Conservation (phyloP, 2,888 invertebrate genomes). For the Agrochola circellaris region DNA sequence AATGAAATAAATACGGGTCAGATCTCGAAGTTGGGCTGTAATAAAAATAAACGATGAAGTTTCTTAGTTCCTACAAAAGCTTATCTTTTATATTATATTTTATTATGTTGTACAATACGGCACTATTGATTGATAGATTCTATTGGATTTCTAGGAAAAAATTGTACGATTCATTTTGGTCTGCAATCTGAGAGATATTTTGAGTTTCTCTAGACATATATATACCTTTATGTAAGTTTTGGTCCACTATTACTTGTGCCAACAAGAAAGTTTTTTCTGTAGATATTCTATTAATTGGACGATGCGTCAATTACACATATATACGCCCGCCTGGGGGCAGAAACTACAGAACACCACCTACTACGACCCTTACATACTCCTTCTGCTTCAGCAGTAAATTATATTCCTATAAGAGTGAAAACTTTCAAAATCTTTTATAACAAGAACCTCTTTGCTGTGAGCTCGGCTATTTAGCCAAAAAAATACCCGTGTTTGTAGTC, state of each 20-base stretch:
- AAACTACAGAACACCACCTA: background rate
- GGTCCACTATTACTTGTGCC: background rate
- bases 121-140: conserved; percentile 40
- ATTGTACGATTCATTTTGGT: background rate
- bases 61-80: conserved; percentile 21
- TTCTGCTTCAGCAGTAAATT: background rate
- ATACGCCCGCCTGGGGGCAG: background rate
- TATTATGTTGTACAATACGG: conserved; percentile 33
- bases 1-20: conserved; percentile 59
- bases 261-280: background rate
- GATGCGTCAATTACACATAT: background rate
- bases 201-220: background rate
- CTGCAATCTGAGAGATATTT: conserved; percentile 1
- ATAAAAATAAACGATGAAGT: conserved; percentile 48
- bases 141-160: conserved; percentile 6
- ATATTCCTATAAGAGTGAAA: too few relatives aligned
- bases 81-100: conserved; percentile 33
- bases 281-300: background rate
- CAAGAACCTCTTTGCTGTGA: background rate
- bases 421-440: background rate
- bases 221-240: too few relatives aligned
- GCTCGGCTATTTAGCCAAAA: background rate
- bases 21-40: conserved; percentile 43
- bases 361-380: too few relatives aligned
- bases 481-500: background rate